Conservation (phyloP, 1,140 invertebrate species). For the Paraescarpia echinospica region DNA sequence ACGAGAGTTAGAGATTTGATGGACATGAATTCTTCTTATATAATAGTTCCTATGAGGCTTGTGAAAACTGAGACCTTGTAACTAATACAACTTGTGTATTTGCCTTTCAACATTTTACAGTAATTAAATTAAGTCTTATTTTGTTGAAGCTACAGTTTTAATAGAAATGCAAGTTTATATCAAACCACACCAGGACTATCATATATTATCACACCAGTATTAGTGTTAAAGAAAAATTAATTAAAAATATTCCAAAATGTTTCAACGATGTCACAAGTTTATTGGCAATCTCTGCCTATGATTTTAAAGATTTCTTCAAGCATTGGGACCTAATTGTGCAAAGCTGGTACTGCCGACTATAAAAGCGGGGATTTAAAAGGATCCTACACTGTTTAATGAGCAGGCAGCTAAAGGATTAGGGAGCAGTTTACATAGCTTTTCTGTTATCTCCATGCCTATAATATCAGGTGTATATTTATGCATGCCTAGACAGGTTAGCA, state of each 20-base stretch:
- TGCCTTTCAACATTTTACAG: neutral
- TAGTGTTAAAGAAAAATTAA: no score
- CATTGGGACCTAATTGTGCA: neutral
- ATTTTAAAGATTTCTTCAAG: neutral
- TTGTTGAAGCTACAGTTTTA: neutral
- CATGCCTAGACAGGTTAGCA: neutral
- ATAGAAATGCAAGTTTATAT: no score
- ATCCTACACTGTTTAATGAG: neutral
- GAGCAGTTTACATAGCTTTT: neutral
- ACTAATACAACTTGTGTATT: neutral
- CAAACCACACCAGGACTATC: no score
- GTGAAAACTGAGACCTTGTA: neutral
- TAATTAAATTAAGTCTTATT: neutral
- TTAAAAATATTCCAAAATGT: no score
- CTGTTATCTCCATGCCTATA: neutral
- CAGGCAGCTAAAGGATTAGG: neutral
- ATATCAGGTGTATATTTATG: neutral
- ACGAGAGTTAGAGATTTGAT: no score
- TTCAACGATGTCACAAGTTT: no score
- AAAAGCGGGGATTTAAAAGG: neutral
- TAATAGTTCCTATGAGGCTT: neutral
- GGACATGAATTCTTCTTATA: neutral
- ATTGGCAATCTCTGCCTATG: no score
- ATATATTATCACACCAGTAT: no score
- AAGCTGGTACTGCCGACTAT: neutral